phyloP scores from a whole-genome alignment of 2,797 vertebrate species.

The Gymnoscopelus braueri region DNA sequence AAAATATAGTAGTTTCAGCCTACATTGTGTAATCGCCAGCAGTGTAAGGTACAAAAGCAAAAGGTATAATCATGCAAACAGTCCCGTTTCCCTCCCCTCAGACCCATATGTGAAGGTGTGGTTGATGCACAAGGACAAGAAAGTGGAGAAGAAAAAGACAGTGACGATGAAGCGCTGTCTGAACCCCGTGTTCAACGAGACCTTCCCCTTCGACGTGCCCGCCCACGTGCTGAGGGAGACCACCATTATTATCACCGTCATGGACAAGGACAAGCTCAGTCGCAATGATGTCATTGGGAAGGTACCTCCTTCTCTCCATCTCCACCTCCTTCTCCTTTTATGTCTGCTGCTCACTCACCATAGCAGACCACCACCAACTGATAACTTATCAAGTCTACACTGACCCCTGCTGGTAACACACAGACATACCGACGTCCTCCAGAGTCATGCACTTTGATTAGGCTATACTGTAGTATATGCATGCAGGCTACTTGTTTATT shows the following conservation, averaged over 20 bases:
- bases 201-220: conserved; percentile 96
- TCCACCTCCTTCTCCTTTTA: conserved; percentile 35
- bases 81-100: conserved; percentile 51
- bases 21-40: neutral
- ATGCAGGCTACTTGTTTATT: too few relatives aligned
- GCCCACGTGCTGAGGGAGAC: conserved; percentile 97
- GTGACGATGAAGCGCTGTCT: conserved; percentile 98
- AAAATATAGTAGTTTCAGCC: neutral
- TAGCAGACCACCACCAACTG: conserved; percentile 16
- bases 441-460: neutral
- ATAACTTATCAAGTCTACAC: conserved; percentile 58
- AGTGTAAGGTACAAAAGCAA: neutral
- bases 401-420: conserved; percentile 74
- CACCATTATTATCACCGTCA: conserved; percentile 98
- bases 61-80: conserved; percentile 3
- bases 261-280: conserved; percentile 99
- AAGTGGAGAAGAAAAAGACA: conserved; percentile 99
- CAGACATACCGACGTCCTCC: neutral
- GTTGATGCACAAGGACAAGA: conserved; percentile 99
- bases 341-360: conserved; percentile 21
- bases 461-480: too few relatives aligned
- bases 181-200: conserved; percentile 98
- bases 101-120: conserved; percentile 99
- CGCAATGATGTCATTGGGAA: conserved; percentile 99
- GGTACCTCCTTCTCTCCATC: conserved; percentile 78